Evolutionary conservation across 2,797 vertebrate genomes (phyloP).

Genomic region (Myotis planiceps): DNA sequence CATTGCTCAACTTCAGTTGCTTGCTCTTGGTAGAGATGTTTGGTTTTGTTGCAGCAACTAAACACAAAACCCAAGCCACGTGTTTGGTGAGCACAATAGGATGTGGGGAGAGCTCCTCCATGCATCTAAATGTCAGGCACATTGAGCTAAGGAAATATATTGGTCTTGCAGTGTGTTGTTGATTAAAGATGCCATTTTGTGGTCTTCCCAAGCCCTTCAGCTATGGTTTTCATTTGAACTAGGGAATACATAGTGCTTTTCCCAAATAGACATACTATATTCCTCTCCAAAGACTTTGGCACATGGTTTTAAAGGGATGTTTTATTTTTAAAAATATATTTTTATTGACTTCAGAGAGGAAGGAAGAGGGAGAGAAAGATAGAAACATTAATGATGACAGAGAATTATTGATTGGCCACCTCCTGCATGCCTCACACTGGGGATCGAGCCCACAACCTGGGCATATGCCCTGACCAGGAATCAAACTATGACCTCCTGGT

Average conservation of each 20-base stretch:
- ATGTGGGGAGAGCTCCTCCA: slow-evolving; percentile 26
- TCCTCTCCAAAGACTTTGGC: neutral
- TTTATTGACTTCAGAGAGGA: too few relatives aligned
- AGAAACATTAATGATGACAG: too few relatives aligned
- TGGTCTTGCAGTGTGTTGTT: neutral
- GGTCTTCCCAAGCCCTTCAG: neutral
- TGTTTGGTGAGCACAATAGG: slow-evolving; percentile 40
- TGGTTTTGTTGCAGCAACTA: neutral
- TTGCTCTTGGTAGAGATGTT: slow-evolving; percentile 1
- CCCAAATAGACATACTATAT: neutral
- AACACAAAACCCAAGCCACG: neutral
- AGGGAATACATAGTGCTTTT: neutral
- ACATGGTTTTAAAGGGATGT: neutral
- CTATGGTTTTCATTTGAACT: neutral
- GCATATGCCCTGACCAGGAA: too few relatives aligned
- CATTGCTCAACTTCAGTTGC: neutral
- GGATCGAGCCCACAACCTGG: too few relatives aligned
- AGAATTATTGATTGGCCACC: too few relatives aligned
- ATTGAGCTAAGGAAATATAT: neutral
- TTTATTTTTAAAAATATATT: neutral
- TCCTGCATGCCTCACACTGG: too few relatives aligned
- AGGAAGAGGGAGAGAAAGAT: too few relatives aligned
- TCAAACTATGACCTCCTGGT: too few relatives aligned
- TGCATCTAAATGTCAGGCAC: slow-evolving; percentile 17
- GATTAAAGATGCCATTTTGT: slow-evolving; percentile 1